Conservation (phyloP, 2,797 vertebrate genomes). For the Clarias platycephalus region DNA sequence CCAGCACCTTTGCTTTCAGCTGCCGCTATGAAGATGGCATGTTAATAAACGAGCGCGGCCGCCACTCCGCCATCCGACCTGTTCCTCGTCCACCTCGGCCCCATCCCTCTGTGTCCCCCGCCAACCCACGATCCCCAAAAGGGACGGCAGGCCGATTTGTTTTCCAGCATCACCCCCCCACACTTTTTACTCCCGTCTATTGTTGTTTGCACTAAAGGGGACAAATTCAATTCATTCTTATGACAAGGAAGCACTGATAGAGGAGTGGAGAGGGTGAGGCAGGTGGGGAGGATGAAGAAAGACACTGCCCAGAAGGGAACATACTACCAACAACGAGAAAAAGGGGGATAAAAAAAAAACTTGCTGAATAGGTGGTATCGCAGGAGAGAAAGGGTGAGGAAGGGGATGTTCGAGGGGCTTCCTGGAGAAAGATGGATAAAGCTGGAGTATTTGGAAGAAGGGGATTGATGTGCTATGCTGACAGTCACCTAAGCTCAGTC, state of each 20-base stretch:
- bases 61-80: constrained; percentile 87
- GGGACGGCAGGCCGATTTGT: constrained; percentile 92
- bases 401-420: constrained; percentile 20
- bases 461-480: constrained; percentile 55
- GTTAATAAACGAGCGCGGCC: constrained; percentile 95
- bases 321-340: constrained; percentile 69
- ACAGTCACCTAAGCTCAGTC: constrained; percentile 47
- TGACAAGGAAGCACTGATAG: constrained; percentile 91
- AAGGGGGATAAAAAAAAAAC: constrained; percentile 73
- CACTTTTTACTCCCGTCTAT: constrained; percentile 84
- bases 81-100: constrained; percentile 78
- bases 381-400: constrained; percentile 45
- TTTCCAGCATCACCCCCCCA: constrained; percentile 87
- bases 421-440: constrained; percentile 54
- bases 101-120: constrained; percentile 65
- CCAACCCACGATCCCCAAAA: constrained; percentile 85
- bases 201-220: constrained; percentile 99
- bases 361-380: constrained; percentile 79
- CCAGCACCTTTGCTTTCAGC: constrained; percentile 87
- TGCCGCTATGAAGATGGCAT: constrained; percentile 89
- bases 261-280: constrained; percentile 69
- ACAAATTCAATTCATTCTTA: constrained; percentile 99
- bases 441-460: constrained; percentile 39
- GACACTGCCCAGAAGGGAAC: constrained; percentile 81
- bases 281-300: constrained; percentile 44